phyloP scores from a whole-genome alignment of 30 jellyfish, hydroid and myxozoan genomes.

The Clytia hemisphaerica region DNA sequence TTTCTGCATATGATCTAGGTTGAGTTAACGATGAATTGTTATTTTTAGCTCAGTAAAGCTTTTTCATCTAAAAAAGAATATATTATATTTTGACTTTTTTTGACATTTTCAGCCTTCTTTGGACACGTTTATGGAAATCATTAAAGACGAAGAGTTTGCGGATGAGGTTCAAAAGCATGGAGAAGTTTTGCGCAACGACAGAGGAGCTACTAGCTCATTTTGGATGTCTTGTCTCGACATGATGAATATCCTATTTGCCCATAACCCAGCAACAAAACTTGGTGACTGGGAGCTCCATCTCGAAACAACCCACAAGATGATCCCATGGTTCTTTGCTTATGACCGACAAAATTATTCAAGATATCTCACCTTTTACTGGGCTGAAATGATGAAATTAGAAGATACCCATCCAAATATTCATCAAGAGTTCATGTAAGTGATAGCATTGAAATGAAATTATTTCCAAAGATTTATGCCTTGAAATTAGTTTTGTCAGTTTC shows the following conservation, averaged over 20 bases:
- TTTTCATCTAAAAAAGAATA: no score
- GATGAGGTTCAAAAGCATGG: slow-evolving; percentile 29
- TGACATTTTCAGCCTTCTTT: no score
- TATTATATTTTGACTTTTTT: no score
- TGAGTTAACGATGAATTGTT: no score
- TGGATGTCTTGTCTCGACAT: slow-evolving; percentile 44
- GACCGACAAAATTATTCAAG: slow-evolving; percentile 48
- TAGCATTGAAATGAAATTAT: no score
- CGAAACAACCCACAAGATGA: slow-evolving; percentile 28
- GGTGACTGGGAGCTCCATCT: slow-evolving; percentile 49
- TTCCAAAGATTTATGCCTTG: no score
- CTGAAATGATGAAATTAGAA: slow-evolving; percentile 26
- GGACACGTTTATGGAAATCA: no score
- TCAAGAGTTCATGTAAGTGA: slow-evolving; percentile 24
- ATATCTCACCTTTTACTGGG: slow-evolving; percentile 33
- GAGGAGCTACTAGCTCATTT: slow-evolving; percentile 31
- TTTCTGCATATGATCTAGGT: no score
- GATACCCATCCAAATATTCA: slow-evolving; percentile 37
- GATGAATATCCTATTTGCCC: slow-evolving; percentile 30
- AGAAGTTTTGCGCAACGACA: slow-evolving; percentile 1
- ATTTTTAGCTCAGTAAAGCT: no score
- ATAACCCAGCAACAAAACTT: slow-evolving; percentile 18
- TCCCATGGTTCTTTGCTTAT: slow-evolving; percentile 43
- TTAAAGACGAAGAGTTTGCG: background rate
- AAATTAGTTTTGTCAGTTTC: no score